Base-by-base conservation (phyloP, 1,140 invertebrate genomes). In the Asbolus verrucosus region DNA sequence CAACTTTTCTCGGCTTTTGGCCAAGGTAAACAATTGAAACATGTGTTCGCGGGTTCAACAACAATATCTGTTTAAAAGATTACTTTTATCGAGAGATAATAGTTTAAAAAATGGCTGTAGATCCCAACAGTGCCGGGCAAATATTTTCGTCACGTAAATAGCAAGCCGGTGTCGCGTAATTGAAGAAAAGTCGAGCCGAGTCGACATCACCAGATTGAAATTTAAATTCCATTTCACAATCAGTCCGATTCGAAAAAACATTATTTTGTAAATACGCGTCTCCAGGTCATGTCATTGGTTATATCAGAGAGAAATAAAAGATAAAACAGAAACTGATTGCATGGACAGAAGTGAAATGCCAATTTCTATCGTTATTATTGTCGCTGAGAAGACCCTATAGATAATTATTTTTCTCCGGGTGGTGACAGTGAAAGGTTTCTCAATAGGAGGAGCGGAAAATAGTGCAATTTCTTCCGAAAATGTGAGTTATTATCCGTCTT, bases 361-460 rank as follows among this genome's bases (percentile, higher is more conserved):
- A 63, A 39, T 54, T 63, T 63, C 24, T 63, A 39, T 63, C 33
- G n/a, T n/a, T n/a, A 63, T 63, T 63, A 36, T 63, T 63, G 61
- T 41, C n/a, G 19, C 15, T 13, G 39, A 63, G 61, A 63, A 63
- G 61, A 39, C 61, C 61, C 61, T 63, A 41, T 4, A 38, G 61
- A 63, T 63, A 63, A 63, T 63, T 63, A 41, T 63, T 41, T 63
- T 63, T 63, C 16, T 39, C 14, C 36, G 61, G 24, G n/a, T 36
- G 61, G 33, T 39, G n/a, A 39, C 11, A 39, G 33, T 27, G 33
- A 38, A 63, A 63, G 61, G 61, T 41, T 63, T 63, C 61, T 16
- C 36, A 27, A 30, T n/a, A 8, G 15, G 33, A 14, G 6, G n/a
- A 6, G 11, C 46, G 21, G 5, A 54, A 54, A 54, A 27, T 27